Evolutionary conservation across 1,140 invertebrate genomes (phyloP), one percentile per base, ranked within the genome.

Genomic region (Drosophila ohnishii): DNA sequence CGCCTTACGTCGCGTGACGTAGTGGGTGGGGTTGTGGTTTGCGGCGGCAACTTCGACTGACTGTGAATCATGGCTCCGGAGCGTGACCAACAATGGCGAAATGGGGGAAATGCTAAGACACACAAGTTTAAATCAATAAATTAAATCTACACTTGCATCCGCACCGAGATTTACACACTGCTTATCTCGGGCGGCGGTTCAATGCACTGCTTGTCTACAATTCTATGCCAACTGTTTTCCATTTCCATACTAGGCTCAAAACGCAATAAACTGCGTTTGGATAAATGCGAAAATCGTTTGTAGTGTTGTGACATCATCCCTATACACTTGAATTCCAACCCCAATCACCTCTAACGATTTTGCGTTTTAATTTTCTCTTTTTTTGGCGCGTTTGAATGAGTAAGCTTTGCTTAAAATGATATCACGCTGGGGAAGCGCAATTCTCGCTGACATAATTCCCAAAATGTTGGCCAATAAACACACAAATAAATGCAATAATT

Each of bases 401-500:
- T 87, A 79, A 87, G 83, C 84, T 88, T 25, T 70, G 84, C 80
- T 88, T 88, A 48, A 76, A 79, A 80, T 87, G 83, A 87, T 87
- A 87, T 87, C 83, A 87, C 74, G 48, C 65, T 39, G 35, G 4
- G 40, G 25, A 25, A 61, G 50, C 64, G 37, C 25, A 16, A 57
- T 42, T 47, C 10, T 14, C 16, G 66, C 78, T 87, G 83, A 86
- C 83, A 86, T 83, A 87, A 88, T 86, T 78, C 60, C 19, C 42
- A 60, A 37, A 59, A 48, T 47, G 62, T 58, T 45, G 9, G 53
- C 51, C 39, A 57, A 35, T 45, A 55, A 76, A 39, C 51, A 48
- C 44, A 53, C 44, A 58, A 78, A 78, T 34, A 50, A 63, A 75
- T 37, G 37, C 32, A 66, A 55, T 51, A 65, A 78, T 64, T 60